A percentile compares a stretch with the other conserved stretches of the same genome.
phyloP scores from a whole-genome alignment of 2,888 invertebrate species.

The Callyntrura sp. region DNA sequence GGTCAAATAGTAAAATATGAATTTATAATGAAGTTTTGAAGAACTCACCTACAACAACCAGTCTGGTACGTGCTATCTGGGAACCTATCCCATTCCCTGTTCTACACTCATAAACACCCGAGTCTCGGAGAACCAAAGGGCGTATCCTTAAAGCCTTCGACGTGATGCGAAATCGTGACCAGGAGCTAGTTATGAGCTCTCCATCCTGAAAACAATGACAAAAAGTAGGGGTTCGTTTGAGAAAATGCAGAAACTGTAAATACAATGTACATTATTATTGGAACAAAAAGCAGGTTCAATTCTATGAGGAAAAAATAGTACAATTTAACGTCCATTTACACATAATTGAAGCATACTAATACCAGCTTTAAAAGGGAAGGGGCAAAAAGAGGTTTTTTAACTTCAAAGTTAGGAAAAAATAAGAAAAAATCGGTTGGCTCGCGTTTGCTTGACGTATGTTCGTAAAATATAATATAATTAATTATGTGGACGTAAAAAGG shows the following conservation, averaged over 20 bases:
- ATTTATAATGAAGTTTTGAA: not conserved
- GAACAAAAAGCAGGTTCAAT: too few relatives aligned
- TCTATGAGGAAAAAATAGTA: not conserved
- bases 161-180: constrained; percentile 82
- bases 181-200: constrained; percentile 82
- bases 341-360: not conserved
- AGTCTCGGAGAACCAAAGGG: constrained; percentile 78
- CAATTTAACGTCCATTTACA: too few relatives aligned
- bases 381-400: too few relatives aligned
- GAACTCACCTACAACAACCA: constrained; percentile 82
- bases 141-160: constrained; percentile 81
- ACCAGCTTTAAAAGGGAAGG: not conserved
- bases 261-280: too few relatives aligned
- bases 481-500: too few relatives aligned
- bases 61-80: constrained; percentile 81
- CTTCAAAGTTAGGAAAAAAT: too few relatives aligned
- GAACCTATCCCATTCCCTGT: constrained; percentile 83
- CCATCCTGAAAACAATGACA: constrained; percentile 81
- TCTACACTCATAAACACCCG: constrained; percentile 83
- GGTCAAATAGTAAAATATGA: not conserved
- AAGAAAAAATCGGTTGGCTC: too few relatives aligned
- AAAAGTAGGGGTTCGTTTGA: constrained; percentile 34
- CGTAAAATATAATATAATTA: too few relatives aligned
- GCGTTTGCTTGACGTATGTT: too few relatives aligned
- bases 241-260: not conserved